These are phyloP conservation scores for Linnaemya tessellans DNA, from an alignment of 2,888 invertebrate species.

Conservation along the genomic window DNA sequence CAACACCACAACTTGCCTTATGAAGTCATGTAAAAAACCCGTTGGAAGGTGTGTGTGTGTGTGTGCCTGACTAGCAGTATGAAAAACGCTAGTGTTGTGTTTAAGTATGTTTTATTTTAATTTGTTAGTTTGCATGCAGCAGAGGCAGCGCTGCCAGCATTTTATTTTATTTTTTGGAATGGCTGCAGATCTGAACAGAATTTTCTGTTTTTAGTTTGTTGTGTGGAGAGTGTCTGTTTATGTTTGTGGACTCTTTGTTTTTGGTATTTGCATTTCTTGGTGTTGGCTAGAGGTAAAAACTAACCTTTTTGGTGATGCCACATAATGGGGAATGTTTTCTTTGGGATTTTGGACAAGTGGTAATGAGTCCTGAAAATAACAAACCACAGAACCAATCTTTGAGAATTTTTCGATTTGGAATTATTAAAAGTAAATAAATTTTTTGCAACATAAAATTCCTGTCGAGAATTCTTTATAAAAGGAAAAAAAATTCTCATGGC, in stretches of 20 bases:
- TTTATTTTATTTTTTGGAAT: slow-evolving; percentile 2
- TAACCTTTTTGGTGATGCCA: background rate
- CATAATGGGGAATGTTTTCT: background rate
- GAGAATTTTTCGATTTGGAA: too few relatives aligned
- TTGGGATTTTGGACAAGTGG: too few relatives aligned
- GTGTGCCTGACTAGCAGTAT: slow-evolving; percentile 23
- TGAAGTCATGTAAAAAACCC: slow-evolving; percentile 14
- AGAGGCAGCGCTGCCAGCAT: background rate
- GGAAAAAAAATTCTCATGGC: too few relatives aligned
- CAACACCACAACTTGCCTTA: slow-evolving; percentile 13
- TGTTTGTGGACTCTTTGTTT: background rate
- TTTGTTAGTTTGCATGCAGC: background rate
- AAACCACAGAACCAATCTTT: too few relatives aligned
- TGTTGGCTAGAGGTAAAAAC: background rate
- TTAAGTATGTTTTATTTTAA: slow-evolving; percentile 12
- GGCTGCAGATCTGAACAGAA: background rate
- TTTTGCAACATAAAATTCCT: too few relatives aligned
- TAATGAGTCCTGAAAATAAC: too few relatives aligned
- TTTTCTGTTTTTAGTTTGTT: background rate
- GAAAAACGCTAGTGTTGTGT: background rate
- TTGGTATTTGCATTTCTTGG: background rate
- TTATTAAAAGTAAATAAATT: too few relatives aligned
- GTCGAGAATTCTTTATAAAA: too few relatives aligned
- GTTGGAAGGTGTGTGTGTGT: background rate
- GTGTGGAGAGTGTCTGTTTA: background rate